Base-by-base conservation (phyloP, 2,888 invertebrate genomes). In the Pandemis corylana region DNA sequence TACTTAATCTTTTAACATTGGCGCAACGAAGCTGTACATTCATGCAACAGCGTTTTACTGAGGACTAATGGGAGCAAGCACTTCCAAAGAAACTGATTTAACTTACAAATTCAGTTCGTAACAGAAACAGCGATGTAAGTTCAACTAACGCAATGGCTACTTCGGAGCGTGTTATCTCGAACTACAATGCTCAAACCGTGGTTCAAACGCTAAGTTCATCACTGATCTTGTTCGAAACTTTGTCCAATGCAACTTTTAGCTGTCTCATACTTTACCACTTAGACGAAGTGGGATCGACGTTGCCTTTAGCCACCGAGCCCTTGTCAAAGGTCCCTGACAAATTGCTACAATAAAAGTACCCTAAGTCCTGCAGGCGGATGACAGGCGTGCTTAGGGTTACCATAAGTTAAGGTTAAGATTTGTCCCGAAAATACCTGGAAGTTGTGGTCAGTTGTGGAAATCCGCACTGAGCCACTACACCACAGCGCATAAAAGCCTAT, bases 271-370 rank as follows among this genome's bases (percentile, higher is more conserved):
- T 59, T 10, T n/a, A 59, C 10, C 59, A 59, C 59, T 59, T 56
- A 59, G 59, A 5, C 59, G 28, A 59, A 59, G 59, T 59, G 59
- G 59, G 10, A 59, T 59, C 28, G 59, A 59, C 59, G 28, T 59
- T 20, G 59, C 28, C 20, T 59, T 59, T 59, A 59, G 10, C 59
- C 59, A 59, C 56, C 28, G 28, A n/a, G 28, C 59, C 59, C 64
- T 36, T 66, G 66, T 66, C 66, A 51, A 66, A 51, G 51, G 20
- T 28, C 66, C 66, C 20, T 66, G 36, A 66, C 66, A 66, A 51
- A 66, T 66, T 66, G 67, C 67, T 42, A 20, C 41, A 68, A 56
- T 56, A 68, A 68, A 68, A 68, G 67, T 53, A 56, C 42, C 42
- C 41, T 7, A 41, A 13, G 36, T 68, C 12, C 9, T 13, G 28